Evolutionary conservation across 2,888 invertebrate species (phyloP).

Genomic region (Netelia inedita): DNA sequence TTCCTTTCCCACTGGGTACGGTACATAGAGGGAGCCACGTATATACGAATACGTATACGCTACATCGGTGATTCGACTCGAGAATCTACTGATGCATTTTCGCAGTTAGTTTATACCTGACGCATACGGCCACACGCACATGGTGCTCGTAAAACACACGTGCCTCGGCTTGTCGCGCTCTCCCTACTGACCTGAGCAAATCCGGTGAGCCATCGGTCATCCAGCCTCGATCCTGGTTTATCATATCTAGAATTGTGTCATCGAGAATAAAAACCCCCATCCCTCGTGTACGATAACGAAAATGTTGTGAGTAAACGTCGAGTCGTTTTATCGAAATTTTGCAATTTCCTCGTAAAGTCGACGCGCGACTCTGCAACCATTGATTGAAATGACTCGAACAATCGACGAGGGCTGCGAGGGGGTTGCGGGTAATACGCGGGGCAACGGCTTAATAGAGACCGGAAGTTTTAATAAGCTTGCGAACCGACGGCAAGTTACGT

Average conservation of each 20-base stretch:
- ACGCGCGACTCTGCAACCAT: background rate
- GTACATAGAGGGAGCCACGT: background rate
- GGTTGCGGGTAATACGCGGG: background rate
- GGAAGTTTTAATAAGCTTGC: slow-evolving; percentile 25
- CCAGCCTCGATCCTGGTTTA: slow-evolving; percentile 20
- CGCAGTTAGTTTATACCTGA: background rate
- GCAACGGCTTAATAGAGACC: slow-evolving; percentile 1
- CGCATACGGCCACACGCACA: background rate
- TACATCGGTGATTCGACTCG: background rate
- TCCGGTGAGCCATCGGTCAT: slow-evolving; percentile 20
- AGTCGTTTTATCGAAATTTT: no score
- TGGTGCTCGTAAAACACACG: slow-evolving; percentile 13
- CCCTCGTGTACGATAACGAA: background rate
- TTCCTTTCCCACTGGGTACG: slow-evolving; percentile 9
- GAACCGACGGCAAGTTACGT: slow-evolving; percentile 23
- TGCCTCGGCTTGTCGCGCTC: slow-evolving; percentile 18
- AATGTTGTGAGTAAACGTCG: no score
- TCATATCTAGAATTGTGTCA: background rate
- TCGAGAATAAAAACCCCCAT: background rate
- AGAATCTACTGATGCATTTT: background rate
- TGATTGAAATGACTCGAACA: background rate
- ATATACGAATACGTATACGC: background rate
- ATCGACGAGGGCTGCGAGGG: background rate
- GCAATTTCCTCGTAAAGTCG: no score
- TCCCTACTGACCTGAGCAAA: slow-evolving; percentile 30